Base-by-base conservation (phyloP, 2,888 invertebrate genomes). In the Diarsia dahlii region DNA sequence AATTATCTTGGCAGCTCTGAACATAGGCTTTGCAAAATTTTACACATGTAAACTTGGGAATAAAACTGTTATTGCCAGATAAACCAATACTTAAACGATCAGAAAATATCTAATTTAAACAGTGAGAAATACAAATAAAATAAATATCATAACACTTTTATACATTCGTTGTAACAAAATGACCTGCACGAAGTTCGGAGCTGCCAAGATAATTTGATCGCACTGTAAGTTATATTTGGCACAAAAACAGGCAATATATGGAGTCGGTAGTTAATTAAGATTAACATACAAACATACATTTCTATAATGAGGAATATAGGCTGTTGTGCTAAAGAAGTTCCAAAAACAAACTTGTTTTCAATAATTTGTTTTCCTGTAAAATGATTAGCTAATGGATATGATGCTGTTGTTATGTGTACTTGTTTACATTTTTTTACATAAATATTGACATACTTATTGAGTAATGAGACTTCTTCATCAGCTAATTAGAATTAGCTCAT, bases 401-500 rank as follows among this genome's bases (percentile, higher is more conserved):
- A 28, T 39, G 3, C 8, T n/a, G 39, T 9, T 45, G 3, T 18
- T 58, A 15, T 45, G 66, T 3, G 45, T 39, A 9, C 52, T n/a
- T 58, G 45, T 52, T 54, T 60, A 52, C 50, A 20, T 50, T 50
- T 58, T 56, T 64, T 34, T 18, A 6, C 28, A 39, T 48, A 48
- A 64, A 39, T 23, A 74, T 46, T 46, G 18, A n/a, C 15, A 46
- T 45, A n/a, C 23, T 34, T 45, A 45, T 28, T 77, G 46, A 62
- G 20, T 48, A 39, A 69, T 39, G 23, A 54, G 48, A 20, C 70
- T 54, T 48, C 6, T 23, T 12, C 34, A 52, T 63, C 45, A 23
- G n/a, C 15, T 18, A 69, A 69, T 23, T 46, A 46, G 34, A 78
- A 70, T 56, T 54, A 77, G 78, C 28, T 78, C 62, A 78, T 34